phyloP scores from a whole-genome alignment of 2,888 invertebrate species.

The Coenonympha arcania region DNA sequence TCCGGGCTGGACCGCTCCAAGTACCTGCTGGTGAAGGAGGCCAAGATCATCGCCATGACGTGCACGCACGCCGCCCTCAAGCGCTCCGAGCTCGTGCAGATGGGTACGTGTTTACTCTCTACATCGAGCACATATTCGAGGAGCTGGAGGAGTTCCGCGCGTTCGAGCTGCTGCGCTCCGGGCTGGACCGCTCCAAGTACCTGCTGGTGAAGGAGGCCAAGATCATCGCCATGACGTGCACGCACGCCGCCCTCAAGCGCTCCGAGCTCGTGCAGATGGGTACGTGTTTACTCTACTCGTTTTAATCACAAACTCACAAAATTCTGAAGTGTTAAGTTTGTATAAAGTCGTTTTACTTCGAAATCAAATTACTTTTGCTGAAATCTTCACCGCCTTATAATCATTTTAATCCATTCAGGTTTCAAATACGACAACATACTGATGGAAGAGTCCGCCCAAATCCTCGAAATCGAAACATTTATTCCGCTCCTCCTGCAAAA shows the following conservation, averaged over 20 bases:
- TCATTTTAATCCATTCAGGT: conserved; percentile 54
- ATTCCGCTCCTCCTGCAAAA: conserved; percentile 98
- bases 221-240: conserved; percentile 99
- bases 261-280: conserved; percentile 96
- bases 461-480: conserved; percentile 99
- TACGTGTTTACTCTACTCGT: conserved; percentile 40
- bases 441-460: conserved; percentile 99
- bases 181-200: conserved; percentile 96
- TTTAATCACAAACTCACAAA: neutral
- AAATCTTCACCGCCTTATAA: too few species aligned
- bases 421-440: conserved; percentile 99
- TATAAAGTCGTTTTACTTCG: too few species aligned
- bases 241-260: conserved; percentile 97
- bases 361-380: too few species aligned
- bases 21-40: conserved; percentile 97
- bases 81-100: conserved; percentile 93
- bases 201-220: conserved; percentile 98
- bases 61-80: conserved; percentile 99
- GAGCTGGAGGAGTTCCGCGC: conserved; percentile 98
- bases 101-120: conserved; percentile 42
- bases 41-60: conserved; percentile 99
- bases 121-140: conserved; percentile 95
- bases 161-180: conserved; percentile 95
- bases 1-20: conserved; percentile 97
- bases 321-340: too few species aligned